Base-by-base conservation (phyloP, 2,888 invertebrate genomes). In the Physocephala rufipes region DNA sequence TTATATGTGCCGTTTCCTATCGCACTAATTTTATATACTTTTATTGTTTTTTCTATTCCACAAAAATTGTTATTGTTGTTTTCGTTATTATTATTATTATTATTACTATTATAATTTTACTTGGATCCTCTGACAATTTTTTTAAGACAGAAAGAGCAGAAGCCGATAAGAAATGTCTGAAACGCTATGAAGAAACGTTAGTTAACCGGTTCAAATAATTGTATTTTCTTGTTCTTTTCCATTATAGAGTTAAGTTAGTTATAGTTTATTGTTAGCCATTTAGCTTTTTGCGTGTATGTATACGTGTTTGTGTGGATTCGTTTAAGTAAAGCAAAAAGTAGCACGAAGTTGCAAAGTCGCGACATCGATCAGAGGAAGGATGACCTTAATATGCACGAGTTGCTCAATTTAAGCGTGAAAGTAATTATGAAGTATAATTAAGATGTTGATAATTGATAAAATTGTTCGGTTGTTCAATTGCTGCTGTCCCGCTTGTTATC, bases 201-300 rank as follows among this genome's bases (percentile, higher is more conserved):
- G 26, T 65, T 58, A 67, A 67, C 67, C 55, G 67, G 47, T 58
- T 30, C 16, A 43, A 58, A 30, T 43, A 67, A 53, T 53, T 66
- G 51, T 49, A 66, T 53, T 66, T 36, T 51, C 36, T n/a, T 66
- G 51, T 65, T 53, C 53, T 62, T 62, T 19, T 21, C 16, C 12
- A 2, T 62, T 43, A n/a, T 28, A 2, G 16, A 63, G 51, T 65
- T 53, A 30, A 36, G 36, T 36, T 36, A 36, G 36, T 53, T 24
- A 53, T 53, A 36, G 36, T 36, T 36, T 36, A 36, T 36, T 36
- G 36, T 36, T 36, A 49, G 19, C 16, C 3, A 19, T 2, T 15
- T 19, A 49, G 49, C 16, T 49, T 7, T 49, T 15, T 2, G 19
- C 12, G 49, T 49, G 15, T n/a, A 12, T n/a, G 49, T 49, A n/a